phyloP scores from a whole-genome alignment of 2,113 vertebrate species.

The Calonectris borealis region DNA sequence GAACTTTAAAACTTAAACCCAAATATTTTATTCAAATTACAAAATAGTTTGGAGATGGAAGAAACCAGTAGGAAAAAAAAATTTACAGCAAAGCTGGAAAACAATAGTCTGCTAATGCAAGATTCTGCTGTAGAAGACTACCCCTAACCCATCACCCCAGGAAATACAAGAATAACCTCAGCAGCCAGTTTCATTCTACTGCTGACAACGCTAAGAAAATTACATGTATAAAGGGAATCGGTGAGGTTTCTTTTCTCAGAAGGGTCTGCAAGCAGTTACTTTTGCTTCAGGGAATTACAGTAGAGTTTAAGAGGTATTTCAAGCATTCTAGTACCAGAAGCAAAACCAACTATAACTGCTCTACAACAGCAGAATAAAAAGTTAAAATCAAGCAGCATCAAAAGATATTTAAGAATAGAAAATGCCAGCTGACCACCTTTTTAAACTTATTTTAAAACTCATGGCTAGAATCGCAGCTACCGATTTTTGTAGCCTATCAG shows the following conservation, averaged over 20 bases:
- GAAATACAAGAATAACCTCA: neutral
- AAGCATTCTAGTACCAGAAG: neutral
- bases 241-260: neutral
- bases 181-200: neutral
- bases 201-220: accelerated
- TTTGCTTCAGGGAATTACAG: neutral
- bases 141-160: neutral
- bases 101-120: accelerated
- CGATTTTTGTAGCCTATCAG: accelerated
- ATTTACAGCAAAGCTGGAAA: neutral
- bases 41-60: neutral
- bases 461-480: accelerated
- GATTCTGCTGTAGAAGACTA: neutral
- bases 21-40: neutral
- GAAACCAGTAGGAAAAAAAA: neutral
- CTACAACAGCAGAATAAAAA: neutral
- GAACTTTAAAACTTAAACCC: neutral
- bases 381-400: neutral
- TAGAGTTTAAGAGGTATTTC: neutral
- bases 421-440: accelerated
- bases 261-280: neutral
- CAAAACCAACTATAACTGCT: neutral
- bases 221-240: accelerated
- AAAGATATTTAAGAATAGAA: neutral
- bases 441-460: neutral